Evolutionary conservation across 2,113 vertebrate species (phyloP).

Genomic region (Agapornis roseicollis): DNA sequence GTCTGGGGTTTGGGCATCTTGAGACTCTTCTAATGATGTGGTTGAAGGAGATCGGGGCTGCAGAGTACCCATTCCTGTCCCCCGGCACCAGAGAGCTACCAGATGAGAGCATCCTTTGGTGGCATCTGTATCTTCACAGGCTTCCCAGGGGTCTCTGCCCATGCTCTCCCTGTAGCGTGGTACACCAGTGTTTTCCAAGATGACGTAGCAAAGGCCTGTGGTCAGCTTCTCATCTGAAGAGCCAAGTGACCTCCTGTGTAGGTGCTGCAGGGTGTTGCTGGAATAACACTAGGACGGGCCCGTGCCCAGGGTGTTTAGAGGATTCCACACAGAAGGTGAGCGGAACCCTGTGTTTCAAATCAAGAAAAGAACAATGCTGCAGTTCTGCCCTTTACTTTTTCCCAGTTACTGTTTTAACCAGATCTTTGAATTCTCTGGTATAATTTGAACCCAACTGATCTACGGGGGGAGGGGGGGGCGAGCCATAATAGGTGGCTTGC

Average conservation of each 20-base stretch:
- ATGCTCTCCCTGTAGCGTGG: rapidly evolving
- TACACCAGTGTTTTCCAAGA: rapidly evolving
- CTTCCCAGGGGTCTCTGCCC: rapidly evolving
- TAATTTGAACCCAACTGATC: neutral
- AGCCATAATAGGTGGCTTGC: neutral
- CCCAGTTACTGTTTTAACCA: neutral
- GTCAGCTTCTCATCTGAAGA: neutral
- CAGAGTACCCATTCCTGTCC: neutral
- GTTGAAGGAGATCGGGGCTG: rapidly evolving
- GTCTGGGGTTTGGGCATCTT: neutral
- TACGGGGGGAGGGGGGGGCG: too few species aligned
- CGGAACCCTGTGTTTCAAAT: neutral
- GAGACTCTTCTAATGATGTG: neutral
- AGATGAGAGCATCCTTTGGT: neutral
- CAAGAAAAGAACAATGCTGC: rapidly evolving
- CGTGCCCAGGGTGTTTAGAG: neutral
- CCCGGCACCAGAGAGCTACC: rapidly evolving
- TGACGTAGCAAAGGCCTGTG: rapidly evolving
- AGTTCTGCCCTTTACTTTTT: neutral
- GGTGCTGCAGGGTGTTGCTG: neutral
- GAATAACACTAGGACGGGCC: rapidly evolving
- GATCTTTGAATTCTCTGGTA: neutral
- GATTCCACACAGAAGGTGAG: rapidly evolving
- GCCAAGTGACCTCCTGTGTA: rapidly evolving
- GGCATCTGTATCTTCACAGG: rapidly evolving